A percentile compares a stretch with the other conserved stretches of the same genome.
Conservation (phyloP, 2,113 vertebrate species). For the Steatornis caripensis region DNA sequence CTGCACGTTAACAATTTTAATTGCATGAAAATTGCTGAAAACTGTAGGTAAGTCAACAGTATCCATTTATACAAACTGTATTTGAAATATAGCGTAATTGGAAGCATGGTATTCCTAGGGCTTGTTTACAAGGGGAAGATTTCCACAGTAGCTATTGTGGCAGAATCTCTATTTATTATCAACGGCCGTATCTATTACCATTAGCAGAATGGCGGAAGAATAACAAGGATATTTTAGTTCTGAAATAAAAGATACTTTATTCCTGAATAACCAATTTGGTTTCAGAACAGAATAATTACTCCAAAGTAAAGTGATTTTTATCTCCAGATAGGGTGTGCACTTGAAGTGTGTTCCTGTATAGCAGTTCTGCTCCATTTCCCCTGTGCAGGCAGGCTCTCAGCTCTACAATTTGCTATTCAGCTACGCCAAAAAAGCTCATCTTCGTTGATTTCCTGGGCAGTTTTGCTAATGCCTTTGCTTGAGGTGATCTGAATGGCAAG, state of each 20-base stretch:
- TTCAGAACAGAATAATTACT: background rate
- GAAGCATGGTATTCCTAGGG: background rate
- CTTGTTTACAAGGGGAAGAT: background rate
- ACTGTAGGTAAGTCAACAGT: background rate
- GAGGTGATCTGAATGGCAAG: background rate
- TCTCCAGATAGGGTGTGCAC: background rate
- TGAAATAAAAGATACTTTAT: background rate
- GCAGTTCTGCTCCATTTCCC: background rate
- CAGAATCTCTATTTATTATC: background rate
- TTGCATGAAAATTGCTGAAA: background rate
- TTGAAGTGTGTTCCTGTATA: background rate
- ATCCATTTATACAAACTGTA: background rate
- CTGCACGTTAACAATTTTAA: background rate
- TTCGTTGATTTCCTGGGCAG: background rate
- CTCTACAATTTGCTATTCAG: background rate
- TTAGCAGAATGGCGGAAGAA: background rate
- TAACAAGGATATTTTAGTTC: background rate
- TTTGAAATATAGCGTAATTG: background rate
- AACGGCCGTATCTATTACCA: background rate
- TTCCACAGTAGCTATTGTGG: background rate
- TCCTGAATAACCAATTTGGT: background rate
- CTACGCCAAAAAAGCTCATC: background rate
- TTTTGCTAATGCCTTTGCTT: constrained; percentile 1
- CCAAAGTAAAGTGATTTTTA: background rate
- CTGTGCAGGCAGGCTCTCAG: background rate